Percentiles rank a stretch among this genome's conserved stretches.
Evolutionary conservation across 2,888 invertebrate genomes (phyloP).

Genomic region (Drosophila tanythrix): DNA sequence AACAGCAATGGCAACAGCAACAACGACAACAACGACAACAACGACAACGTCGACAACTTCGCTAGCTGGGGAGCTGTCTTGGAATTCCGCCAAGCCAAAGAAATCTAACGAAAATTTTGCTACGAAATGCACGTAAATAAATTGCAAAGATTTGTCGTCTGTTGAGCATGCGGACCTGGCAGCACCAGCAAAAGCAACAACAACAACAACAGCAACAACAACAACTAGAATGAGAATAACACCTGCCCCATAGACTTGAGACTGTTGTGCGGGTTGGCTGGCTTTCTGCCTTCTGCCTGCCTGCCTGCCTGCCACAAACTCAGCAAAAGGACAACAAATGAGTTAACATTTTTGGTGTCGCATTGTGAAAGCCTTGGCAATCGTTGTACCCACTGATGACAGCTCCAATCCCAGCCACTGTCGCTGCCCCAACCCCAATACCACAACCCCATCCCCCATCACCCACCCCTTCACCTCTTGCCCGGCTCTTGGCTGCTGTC

Average conservation of each 20-base stretch:
- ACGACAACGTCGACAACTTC: conserved; percentile 32
- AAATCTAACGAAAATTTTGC: conserved; percentile 76
- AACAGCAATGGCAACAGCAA: neutral
- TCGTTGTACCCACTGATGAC: conserved; percentile 50
- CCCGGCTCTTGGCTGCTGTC: conserved; percentile 44
- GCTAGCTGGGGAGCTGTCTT: conserved; percentile 55
- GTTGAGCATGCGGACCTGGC: conserved; percentile 51
- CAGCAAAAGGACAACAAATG: conserved; percentile 72
- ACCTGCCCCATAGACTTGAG: conserved; percentile 44
- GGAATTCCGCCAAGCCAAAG: conserved; percentile 73
- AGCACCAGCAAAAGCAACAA: conserved; percentile 12
- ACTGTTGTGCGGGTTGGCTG: conserved; percentile 27
- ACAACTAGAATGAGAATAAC: conserved; percentile 20
- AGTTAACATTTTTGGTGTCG: conserved; percentile 72
- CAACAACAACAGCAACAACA: conserved; percentile 12
- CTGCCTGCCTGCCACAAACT: conserved; percentile 1
- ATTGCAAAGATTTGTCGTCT: conserved; percentile 79
- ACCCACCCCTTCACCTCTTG: conserved; percentile 1
- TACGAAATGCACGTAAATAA: conserved; percentile 79
- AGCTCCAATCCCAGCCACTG: conserved; percentile 7
- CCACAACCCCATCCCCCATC: neutral
- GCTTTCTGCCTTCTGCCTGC: conserved; percentile 1
- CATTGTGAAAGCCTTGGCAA: conserved; percentile 55
- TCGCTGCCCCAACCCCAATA: neutral
- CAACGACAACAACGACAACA: conserved; percentile 25